Evolutionary conservation across 2,888 invertebrate species (phyloP).

Genomic region (Apotomis betuletana): DNA sequence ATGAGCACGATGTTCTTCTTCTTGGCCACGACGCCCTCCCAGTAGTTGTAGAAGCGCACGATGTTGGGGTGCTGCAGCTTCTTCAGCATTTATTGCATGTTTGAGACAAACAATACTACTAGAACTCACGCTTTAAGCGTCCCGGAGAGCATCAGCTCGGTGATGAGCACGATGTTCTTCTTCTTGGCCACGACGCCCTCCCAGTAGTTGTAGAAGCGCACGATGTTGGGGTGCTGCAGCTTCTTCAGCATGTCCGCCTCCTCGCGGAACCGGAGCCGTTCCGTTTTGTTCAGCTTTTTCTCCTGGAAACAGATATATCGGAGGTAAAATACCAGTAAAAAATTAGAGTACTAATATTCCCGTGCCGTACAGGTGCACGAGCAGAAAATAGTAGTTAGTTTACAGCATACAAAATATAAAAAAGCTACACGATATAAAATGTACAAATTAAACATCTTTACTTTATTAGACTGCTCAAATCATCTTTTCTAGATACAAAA

Average conservation of each 20-base stretch:
- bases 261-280: conserved; percentile 96
- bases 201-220: conserved; percentile 99
- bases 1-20: conserved; percentile 99
- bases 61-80: conserved; percentile 99
- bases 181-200: conserved; percentile 95
- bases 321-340: neutral
- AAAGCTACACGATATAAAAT: too few relatives aligned
- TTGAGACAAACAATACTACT: too few relatives aligned
- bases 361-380: too few relatives aligned
- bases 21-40: conserved; percentile 96
- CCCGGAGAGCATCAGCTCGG: conserved; percentile 99
- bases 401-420: too few relatives aligned
- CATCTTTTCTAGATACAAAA: too few relatives aligned
- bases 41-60: conserved; percentile 99
- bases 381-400: too few relatives aligned
- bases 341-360: neutral
- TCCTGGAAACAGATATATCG: conserved; percentile 83
- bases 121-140: conserved; percentile 96
- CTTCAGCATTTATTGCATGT: conserved; percentile 90
- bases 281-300: conserved; percentile 98
- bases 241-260: conserved; percentile 99
- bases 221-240: conserved; percentile 98
- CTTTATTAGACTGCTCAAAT: too few relatives aligned
- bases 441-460: too few relatives aligned
- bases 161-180: conserved; percentile 99